Base-by-base conservation (phyloP, 1,140 invertebrate genomes). In the Drosophila biarmipes region DNA sequence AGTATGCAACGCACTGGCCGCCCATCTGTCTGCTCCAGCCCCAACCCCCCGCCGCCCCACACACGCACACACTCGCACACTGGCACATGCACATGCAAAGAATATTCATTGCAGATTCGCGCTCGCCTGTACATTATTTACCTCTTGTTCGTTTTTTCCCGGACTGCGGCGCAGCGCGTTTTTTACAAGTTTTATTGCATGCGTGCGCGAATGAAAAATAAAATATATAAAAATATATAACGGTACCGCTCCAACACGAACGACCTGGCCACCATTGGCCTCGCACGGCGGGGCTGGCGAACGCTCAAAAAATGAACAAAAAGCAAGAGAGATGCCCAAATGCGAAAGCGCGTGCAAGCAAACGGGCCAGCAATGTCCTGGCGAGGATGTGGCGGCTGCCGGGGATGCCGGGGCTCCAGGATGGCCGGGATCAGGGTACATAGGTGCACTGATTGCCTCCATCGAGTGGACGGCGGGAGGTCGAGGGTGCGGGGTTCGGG, bases 181-280 rank as follows among this genome's bases (percentile, higher is more conserved):
- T 89, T 89, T 90, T 89, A 90, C 69, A 76, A 64, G 85, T 89
- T 74, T 89, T 89, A 90, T 89, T 89, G 85, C 87, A 89, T 89
- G 84, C 84, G 84, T 89, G 84, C 85, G 85, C 86, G 84, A 89
- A 80, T 89, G 84, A 89, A 89, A 89, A 89, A 89, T 89, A 89
- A 89, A 89, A 89, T 89, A 80, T 85, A 89, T 90, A 90, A 89
- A 89, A 89, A 90, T 90, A 90, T 89, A 90, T 90, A 89, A 67
- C 85, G 80, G 79, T 89, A 85, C 79, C 85, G 85, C 84, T 89
- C 82, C 62, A 79, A 79, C 82, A 78, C 68, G 68, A 72, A 72
- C 64, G 72, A 57, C 54, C 40, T 10, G 40, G 73, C 57, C 77
- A 73, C 62, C 68, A 67, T 79, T 76, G 73, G 73, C 78, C 56